Conservation (phyloP, 2,888 invertebrate genomes). For the Trachelus tabidus region DNA sequence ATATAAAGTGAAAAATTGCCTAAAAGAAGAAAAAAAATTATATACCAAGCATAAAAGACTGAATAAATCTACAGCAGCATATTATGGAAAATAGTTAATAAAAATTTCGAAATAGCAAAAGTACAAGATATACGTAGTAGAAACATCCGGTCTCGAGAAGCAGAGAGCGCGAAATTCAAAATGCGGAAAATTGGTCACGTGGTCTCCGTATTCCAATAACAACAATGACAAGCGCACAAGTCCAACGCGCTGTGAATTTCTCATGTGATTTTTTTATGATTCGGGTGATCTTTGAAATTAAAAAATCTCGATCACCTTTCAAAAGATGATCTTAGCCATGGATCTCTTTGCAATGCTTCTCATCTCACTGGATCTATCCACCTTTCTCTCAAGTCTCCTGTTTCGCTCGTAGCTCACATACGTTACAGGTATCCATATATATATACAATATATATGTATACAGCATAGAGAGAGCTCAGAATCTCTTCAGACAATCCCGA, state of each 20-base stretch:
- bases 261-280: neutral
- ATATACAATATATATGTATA: neutral
- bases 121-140: neutral
- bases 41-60: neutral
- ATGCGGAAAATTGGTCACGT: slow-evolving; percentile 43
- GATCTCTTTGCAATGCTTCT: neutral
- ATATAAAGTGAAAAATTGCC: neutral
- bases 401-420: slow-evolving; percentile 13
- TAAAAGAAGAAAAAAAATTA: neutral
- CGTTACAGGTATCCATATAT: neutral
- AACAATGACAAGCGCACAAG: neutral
- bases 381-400: slow-evolving; percentile 1
- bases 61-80: neutral
- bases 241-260: neutral
- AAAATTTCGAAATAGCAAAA: too few species aligned
- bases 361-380: slow-evolving; percentile 41
- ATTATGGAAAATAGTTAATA: neutral
- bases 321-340: too few species aligned
- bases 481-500: neutral
- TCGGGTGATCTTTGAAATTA: too few species aligned
- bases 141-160: slow-evolving; percentile 15
- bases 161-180: slow-evolving; percentile 61
- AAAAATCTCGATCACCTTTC: too few species aligned
- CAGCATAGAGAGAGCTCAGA: neutral
- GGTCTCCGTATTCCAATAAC: slow-evolving; percentile 5